Base-by-base conservation (phyloP, 2,797 vertebrate genomes). In the Gouania willdenowi region DNA sequence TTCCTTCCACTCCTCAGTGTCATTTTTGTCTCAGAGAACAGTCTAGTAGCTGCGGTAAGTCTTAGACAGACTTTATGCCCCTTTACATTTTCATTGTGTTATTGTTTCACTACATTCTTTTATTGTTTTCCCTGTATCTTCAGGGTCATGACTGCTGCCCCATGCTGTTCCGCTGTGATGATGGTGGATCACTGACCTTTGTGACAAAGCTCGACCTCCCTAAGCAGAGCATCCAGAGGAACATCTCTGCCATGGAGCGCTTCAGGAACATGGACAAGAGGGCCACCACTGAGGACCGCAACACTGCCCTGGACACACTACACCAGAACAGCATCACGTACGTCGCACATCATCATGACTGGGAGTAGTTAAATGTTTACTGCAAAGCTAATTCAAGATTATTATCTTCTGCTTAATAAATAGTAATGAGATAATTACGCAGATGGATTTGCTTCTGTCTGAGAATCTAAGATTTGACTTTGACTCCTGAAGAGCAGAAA, bases 211-310 rank as follows among this genome's bases (percentile, higher is more conserved):
- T 99, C 4, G 97, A 99, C 86, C 91, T 99, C 68, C 97, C 96
- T 15, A 99, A 99, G 78, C 95, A 98, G 85, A 98, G 92, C 74
- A 95, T 97, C 74, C 94, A 97, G 66, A 95, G 95, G 80, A 98
- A 97, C 56, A 96, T 99, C 81, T 98, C 95, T 0, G 97, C 97
- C 53, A 98, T 98, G 96, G 96, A 99, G 32, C 94, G 96, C 75
- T 99, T 99, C 86, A 92, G 93, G 46, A 98, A 98, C 86, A 95
- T 99, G 97, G 97, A 98, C 58, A 98, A 97, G 86, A 90, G 94
- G 78, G 97, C 94, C 75, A 98, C 95, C 9, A 94, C 93, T 0
- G 97, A 98, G 59, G 95, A 98, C 71, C 94, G 94, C 66, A 97
- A 97, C 80, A 92, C 94, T 9, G 86, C 91, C 40, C 81, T 97